Base-by-base conservation (phyloP, 1,140 invertebrate genomes). In the Notospermus geniculatus region DNA sequence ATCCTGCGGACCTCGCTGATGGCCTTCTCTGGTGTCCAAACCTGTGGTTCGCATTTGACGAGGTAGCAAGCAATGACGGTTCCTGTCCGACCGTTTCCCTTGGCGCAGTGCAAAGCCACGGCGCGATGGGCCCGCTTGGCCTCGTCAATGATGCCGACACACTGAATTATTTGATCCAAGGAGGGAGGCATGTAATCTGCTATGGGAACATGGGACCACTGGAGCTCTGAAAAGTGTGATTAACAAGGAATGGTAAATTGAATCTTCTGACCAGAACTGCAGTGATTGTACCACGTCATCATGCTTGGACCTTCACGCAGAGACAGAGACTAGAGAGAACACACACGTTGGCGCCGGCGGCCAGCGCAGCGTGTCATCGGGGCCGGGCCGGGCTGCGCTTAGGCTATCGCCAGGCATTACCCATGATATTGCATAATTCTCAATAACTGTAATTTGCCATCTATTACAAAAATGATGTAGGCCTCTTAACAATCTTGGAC, bases 41-140 rank as follows among this genome's bases (percentile, higher is more conserved):
- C 79, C 5, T 36, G 5, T 4, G 32, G 32, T 53, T 84, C 78
- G 67, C 86, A 87, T 64, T 83, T 82, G 5, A 89, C 85, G 36
- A 89, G 78, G 71, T 88, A 89, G 75, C 88, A 89, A 1, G 88
- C 87, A 13, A 86, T 82, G 85, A 90, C 86, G 1, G 86, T 86
- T 27, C 88, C 88, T 0, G 88, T 89, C 43, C 88, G 75, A 9
- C 88, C 88, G 43, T 85, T 75, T 0, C 88, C 89, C 71, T 87
- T 85, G 17, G 86, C 77, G 70, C 88, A 89, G 73, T 89, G 88
- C 7, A 89, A 84, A 19, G 87, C 88, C 5, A 89, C 81, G 13
- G 85, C 80, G 4, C 85, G 74, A 25, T 66, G 60, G 29, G 65
- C 45, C 27, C 53, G 25, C 25, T 58, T 59, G 11, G 76, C 76